Conservation (phyloP, 2,797 vertebrate species). For the Tamandua tetradactyla region DNA sequence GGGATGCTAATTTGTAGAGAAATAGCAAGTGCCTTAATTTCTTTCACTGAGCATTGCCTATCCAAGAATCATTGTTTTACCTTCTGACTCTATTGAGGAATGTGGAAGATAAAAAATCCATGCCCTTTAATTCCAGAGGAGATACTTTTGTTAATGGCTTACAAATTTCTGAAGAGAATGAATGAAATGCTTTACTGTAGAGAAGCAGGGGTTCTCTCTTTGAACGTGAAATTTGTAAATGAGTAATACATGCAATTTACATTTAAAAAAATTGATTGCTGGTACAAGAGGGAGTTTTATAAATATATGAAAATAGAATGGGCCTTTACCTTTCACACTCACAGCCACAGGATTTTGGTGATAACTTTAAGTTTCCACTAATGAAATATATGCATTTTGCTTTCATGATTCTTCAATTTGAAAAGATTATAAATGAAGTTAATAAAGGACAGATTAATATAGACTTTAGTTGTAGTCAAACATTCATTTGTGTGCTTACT, state of each 20-base stretch:
- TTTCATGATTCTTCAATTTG: background rate
- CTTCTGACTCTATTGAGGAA: background rate
- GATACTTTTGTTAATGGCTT: background rate
- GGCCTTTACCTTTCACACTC: background rate
- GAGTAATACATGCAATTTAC: background rate
- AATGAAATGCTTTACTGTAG: background rate
- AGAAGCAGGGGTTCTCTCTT: background rate
- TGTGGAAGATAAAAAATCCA: background rate
- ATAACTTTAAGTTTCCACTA: background rate
- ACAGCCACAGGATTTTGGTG: background rate
- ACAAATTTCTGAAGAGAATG: background rate
- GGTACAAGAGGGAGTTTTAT: background rate
- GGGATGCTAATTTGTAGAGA: background rate
- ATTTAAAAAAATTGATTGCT: background rate
- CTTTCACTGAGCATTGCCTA: background rate
- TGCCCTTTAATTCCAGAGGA: background rate
- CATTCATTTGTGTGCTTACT: background rate
- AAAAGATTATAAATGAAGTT: background rate
- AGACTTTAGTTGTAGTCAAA: background rate
- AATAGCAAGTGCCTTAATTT: background rate
- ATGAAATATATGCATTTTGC: background rate
- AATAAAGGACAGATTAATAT: background rate
- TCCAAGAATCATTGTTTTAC: background rate
- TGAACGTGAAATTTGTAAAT: slow-evolving; percentile 1
- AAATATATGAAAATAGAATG: background rate